Percentiles rank a stretch among this genome's conserved stretches.
Conservation (phyloP, 2,113 vertebrate species). For the Oncorhynchus tshawytscha region DNA sequence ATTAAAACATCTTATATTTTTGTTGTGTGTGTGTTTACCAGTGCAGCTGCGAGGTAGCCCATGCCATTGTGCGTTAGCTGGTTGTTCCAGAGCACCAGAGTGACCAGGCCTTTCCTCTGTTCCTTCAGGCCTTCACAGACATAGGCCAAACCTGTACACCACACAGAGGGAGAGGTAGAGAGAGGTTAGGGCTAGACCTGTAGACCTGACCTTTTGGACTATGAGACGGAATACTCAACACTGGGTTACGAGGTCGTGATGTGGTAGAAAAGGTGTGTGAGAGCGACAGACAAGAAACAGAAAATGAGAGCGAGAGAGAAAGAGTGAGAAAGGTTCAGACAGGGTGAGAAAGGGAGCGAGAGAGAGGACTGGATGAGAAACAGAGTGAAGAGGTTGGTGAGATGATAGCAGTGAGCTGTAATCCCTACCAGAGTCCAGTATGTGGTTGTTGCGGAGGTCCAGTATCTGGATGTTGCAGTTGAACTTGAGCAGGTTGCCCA, state of each 20-base stretch:
- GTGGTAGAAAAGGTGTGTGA: neutral
- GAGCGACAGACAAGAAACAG: neutral
- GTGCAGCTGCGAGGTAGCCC: constrained; percentile 86
- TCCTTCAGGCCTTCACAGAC: constrained; percentile 94
- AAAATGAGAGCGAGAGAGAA: neutral
- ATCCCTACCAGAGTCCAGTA: constrained; percentile 86
- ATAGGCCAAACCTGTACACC: constrained; percentile 82
- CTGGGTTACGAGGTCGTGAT: neutral
- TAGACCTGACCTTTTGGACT: neutral
- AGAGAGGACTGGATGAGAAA: neutral
- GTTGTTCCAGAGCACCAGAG: constrained; percentile 96
- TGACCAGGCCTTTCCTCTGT: constrained; percentile 87
- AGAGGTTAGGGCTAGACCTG: too few species aligned
- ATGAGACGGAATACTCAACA: neutral
- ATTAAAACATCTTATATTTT: too few species aligned
- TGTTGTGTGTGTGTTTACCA: constrained; percentile 71
- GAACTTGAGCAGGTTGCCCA: constrained; percentile 93
- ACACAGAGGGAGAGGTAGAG: neutral
- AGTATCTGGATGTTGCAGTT: constrained; percentile 92
- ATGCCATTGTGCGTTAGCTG: constrained; percentile 94
- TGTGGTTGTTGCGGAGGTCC: constrained; percentile 91
- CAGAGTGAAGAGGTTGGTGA: neutral
- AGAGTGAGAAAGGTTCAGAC: neutral
- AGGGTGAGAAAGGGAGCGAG: neutral
- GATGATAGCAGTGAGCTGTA: too few species aligned